phyloP scores from a whole-genome alignment of 1,140 invertebrate genomes.

The Drosophila sturtevanti region DNA sequence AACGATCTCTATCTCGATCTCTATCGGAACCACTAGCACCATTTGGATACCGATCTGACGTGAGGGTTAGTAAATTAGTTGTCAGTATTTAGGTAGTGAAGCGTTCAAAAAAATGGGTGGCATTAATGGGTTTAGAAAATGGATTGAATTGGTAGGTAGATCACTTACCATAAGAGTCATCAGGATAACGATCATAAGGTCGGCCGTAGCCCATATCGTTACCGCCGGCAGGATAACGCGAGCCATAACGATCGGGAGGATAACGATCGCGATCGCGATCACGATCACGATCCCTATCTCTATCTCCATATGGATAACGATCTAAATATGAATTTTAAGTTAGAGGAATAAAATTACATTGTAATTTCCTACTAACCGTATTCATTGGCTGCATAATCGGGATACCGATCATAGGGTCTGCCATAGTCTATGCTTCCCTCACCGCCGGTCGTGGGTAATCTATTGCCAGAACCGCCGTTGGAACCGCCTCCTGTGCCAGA shows the following conservation, averaged over 20 bases:
- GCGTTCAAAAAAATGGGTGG: neutral
- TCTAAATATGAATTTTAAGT: conserved; percentile 29
- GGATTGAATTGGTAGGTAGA: neutral
- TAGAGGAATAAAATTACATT: neutral
- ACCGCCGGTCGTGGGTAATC: conserved; percentile 43
- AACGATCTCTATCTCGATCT: neutral
- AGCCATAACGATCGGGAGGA: conserved; percentile 72
- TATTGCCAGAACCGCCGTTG: conserved; percentile 40
- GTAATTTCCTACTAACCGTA: conserved; percentile 47
- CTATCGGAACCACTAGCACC: conserved; percentile 51
- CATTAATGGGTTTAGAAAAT: neutral
- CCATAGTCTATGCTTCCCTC: conserved; percentile 65
- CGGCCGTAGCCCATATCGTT: neutral
- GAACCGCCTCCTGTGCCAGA: conserved; percentile 43
- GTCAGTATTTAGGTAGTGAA: neutral
- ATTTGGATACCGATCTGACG: conserved; percentile 63
- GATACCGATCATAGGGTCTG: conserved; percentile 73
- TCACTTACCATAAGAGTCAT: neutral
- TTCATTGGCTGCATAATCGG: conserved; percentile 67
- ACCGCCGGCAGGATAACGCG: conserved; percentile 52
- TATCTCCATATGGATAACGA: conserved; percentile 59
- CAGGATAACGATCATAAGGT: neutral
- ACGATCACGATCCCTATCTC: conserved; percentile 40
- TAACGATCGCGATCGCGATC: conserved; percentile 49
- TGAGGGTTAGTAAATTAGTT: conserved; percentile 8